A percentile compares a stretch with the other conserved stretches of the same genome.
These are phyloP conservation scores for Hippocampus barbouri DNA, from an alignment of 2,113 vertebrate genomes.

Conservation along the genomic window DNA sequence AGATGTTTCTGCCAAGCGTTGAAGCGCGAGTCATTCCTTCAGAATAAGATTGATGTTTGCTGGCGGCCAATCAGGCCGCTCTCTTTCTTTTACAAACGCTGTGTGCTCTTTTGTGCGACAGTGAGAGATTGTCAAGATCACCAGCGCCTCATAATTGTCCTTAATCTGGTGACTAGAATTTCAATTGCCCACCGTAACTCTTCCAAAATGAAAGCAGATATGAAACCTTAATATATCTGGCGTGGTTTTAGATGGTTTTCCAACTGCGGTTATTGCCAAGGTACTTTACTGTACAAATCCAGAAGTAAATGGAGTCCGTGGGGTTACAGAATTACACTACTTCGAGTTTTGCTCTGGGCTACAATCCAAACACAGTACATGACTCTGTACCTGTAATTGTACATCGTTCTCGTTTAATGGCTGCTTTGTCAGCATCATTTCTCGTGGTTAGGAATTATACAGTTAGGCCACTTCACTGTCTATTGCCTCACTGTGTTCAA, in stretches of 20 bases:
- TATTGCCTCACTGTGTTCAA: constrained; percentile 51
- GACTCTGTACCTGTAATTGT: background rate
- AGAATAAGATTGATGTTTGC: constrained; percentile 40
- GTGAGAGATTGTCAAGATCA: constrained; percentile 13
- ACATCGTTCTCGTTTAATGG: background rate
- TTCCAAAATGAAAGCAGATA: constrained; percentile 35
- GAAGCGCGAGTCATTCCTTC: constrained; percentile 14
- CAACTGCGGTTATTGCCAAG: background rate
- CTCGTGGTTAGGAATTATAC: too few relatives aligned
- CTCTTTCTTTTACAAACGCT: constrained; percentile 36
- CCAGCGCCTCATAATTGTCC: constrained; percentile 19
- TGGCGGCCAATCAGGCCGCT: constrained; percentile 41
- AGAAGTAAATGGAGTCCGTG: background rate
- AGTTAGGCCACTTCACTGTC: background rate
- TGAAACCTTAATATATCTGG: constrained; percentile 29
- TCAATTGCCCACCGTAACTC: constrained; percentile 20
- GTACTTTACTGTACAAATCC: background rate
- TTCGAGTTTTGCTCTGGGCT: background rate
- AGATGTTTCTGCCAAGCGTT: constrained; percentile 22
- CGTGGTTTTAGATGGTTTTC: constrained; percentile 16
- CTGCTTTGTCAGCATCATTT: background rate
- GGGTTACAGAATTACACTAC: background rate
- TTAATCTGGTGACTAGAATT: constrained; percentile 21
- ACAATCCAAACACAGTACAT: background rate
- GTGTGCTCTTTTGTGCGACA: constrained; percentile 5